Base-by-base conservation (phyloP, 2,797 vertebrate species). In the Enteromius radiatus region DNA sequence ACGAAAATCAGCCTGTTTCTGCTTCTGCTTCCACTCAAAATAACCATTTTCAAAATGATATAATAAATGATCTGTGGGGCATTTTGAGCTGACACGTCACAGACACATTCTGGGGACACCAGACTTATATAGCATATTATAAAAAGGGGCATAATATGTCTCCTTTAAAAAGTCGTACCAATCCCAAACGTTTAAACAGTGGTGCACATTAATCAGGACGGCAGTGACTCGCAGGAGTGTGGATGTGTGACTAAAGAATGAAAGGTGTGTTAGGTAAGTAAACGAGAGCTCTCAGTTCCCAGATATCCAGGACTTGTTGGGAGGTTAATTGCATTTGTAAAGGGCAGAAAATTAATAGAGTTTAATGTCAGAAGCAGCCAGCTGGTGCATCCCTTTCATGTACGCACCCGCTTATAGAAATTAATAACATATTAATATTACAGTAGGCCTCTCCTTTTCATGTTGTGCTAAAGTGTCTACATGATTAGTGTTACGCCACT, bases 311-410 rank as follows among this genome's bases (percentile, higher is more conserved):
- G 74, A 79, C 87, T 85, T 85, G 81, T 84, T 86, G 87, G 88
- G 90, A 91, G 91, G 92, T 88, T 95, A 94, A 95, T 94, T 94
- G 90, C 90, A 80, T 90, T 86, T 89, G 91, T 91, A 94, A 95
- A 95, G 92, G 93, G 91, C 94, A 94, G 86, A 89, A 91, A 92
- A 95, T 95, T 92, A 94, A 94, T 93, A 90, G 90, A 87, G 91
- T 90, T 93, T 94, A 93, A 95, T 94, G 93, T 93, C 93, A 89
- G 82, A 88, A 88, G 84, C 83, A 83, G 90, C 89, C 91, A 92
- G 92, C 91, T 91, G 92, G 89, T 88, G 90, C 87, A 91, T 81
- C 56, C 81, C 85, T 85, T 85, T 88, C 84, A 86, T 87, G 82
- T 88, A 63, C 80, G 73, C 82, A 76, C 76, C 82, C 71, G 84